Evolutionary conservation across 1,140 invertebrate genomes (phyloP).

Genomic region (Hycleus cichorii): DNA sequence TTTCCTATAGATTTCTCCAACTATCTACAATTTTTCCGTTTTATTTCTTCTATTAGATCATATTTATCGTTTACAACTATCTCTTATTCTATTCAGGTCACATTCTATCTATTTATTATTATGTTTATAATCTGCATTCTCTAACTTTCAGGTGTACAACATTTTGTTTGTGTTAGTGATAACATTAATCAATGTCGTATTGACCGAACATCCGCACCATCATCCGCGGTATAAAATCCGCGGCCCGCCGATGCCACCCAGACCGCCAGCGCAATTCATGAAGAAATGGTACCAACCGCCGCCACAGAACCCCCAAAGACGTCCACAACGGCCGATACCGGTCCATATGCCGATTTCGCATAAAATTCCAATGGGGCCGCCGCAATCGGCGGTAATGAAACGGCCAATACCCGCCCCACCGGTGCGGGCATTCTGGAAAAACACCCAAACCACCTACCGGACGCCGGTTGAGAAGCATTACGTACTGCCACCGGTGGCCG

Average conservation of each 20-base stretch:
- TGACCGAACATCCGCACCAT: background rate
- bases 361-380: constrained; percentile 9
- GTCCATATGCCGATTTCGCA: constrained; percentile 12
- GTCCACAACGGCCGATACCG: constrained; percentile 12
- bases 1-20: too few species aligned
- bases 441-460: constrained; percentile 10
- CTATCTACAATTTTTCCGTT: too few species aligned
- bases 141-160: too few species aligned
- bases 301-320: background rate
- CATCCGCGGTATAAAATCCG: constrained; percentile 19
- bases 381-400: background rate
- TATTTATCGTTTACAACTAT: too few species aligned
- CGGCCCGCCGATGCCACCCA: constrained; percentile 14
- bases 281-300: constrained; percentile 27
- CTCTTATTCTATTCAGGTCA: too few species aligned
- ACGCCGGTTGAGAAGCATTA: constrained; percentile 3
- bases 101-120: too few species aligned
- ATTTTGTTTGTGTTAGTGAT: too few species aligned
- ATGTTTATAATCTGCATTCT: too few species aligned
- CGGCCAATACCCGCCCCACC: constrained; percentile 10
- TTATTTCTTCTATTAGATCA: too few species aligned
- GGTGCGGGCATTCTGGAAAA: constrained; percentile 22
- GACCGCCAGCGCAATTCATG: constrained; percentile 18
- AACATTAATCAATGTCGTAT: too few species aligned
- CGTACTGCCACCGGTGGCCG: background rate